These are phyloP conservation scores for Disparrhopalites patrizii DNA, from an alignment of 2,888 invertebrate genomes.

Conservation along the genomic window DNA sequence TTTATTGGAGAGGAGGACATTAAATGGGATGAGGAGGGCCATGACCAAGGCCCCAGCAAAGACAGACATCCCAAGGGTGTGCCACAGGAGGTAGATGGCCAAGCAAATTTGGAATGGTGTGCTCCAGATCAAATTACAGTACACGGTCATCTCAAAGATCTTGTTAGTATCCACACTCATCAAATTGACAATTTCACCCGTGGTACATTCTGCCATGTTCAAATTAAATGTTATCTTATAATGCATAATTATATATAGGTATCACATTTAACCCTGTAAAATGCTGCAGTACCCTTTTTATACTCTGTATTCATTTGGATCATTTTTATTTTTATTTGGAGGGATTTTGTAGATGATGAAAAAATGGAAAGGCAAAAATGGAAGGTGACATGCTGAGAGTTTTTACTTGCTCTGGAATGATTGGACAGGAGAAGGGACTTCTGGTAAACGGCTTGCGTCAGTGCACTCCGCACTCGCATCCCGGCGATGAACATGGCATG, in stretches of 20 bases:
- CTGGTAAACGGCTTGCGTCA: slow-evolving; percentile 58
- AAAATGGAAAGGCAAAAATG: too few relatives aligned
- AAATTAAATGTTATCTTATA: too few relatives aligned
- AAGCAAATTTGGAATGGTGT: slow-evolving; percentile 80
- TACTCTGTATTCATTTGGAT: too few relatives aligned
- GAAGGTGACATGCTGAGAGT: too few relatives aligned
- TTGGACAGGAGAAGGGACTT: slow-evolving; percentile 52
- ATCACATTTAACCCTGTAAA: too few relatives aligned
- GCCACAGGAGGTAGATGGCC: slow-evolving; percentile 80
- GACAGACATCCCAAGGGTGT: slow-evolving; percentile 73
- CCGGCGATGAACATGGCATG: slow-evolving; percentile 58
- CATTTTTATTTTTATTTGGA: too few relatives aligned
- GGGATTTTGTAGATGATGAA: too few relatives aligned
- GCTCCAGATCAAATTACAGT: slow-evolving; percentile 74
- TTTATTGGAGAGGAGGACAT: slow-evolving; percentile 76
- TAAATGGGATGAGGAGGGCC: slow-evolving; percentile 86
- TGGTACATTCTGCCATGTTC: slow-evolving; percentile 61
- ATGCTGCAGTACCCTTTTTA: too few relatives aligned
- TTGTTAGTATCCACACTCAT: slow-evolving; percentile 89
- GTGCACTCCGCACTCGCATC: slow-evolving; percentile 57
- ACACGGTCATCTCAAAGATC: slow-evolving; percentile 78
- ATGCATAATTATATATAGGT: too few relatives aligned
- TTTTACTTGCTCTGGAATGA: slow-evolving; percentile 37
- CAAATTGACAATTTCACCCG: slow-evolving; percentile 86
- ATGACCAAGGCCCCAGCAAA: slow-evolving; percentile 90